Evolutionary conservation across 2,113 vertebrate species (phyloP).

Genomic region (Ophiodon elongatus): DNA sequence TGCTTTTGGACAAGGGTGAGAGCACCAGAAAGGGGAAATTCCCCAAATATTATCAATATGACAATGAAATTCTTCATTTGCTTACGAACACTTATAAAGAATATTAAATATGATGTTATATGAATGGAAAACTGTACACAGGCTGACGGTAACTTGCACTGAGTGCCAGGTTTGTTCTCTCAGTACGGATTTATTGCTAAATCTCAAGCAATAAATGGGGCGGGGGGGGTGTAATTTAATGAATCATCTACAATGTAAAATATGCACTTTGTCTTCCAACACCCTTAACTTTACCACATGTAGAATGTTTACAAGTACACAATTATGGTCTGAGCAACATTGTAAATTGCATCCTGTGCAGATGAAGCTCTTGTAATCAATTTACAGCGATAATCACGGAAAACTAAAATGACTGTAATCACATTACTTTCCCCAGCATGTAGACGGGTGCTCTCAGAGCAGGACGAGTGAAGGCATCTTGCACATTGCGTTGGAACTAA

Average conservation of each 20-base stretch:
- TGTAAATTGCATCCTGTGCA: conserved; percentile 1
- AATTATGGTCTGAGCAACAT: not conserved
- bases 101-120: too few relatives aligned
- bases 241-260: not conserved
- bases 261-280: not conserved
- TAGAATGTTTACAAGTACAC: not conserved
- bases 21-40: not conserved
- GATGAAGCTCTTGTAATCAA: not conserved
- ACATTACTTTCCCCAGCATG: not conserved
- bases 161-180: not conserved
- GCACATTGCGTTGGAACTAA: not conserved
- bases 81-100: not conserved
- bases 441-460: not conserved
- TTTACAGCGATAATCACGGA: not conserved
- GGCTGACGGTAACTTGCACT: not conserved
- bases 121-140: not conserved
- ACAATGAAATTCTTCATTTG: not conserved
- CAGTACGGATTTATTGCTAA: not conserved
- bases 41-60: not conserved
- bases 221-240: not conserved
- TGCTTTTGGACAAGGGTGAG: not conserved
- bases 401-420: conserved; percentile 36
- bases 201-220: not conserved
- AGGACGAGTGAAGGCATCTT: not conserved
- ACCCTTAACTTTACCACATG: too few relatives aligned